Evolutionary conservation across 2,113 vertebrate genomes (phyloP).

Genomic region (Patagioenas fasciata): DNA sequence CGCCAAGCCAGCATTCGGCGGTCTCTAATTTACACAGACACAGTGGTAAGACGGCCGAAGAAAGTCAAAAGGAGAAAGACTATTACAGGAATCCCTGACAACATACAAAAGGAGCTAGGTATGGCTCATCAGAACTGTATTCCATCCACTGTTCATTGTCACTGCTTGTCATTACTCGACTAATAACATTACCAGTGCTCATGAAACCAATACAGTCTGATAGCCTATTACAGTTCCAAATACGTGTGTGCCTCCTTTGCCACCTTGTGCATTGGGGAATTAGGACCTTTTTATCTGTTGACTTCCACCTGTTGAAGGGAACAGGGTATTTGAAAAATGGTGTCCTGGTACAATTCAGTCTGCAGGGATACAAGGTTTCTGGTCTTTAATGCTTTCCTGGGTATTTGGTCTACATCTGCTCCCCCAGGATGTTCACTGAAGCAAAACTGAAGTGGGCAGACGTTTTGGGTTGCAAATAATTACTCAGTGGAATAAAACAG

Average conservation of each 20-base stretch:
- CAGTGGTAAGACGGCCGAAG: conserved; percentile 96
- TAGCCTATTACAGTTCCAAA: conserved; percentile 66
- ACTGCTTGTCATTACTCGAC: conserved; percentile 62
- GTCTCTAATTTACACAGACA: conserved; percentile 98
- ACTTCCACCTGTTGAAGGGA: conserved; percentile 24
- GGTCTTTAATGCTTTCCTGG: not conserved
- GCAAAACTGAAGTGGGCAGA: not conserved
- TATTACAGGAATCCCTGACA: conserved; percentile 98
- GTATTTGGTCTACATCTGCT: not conserved
- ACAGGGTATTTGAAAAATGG: not conserved
- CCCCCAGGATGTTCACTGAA: not conserved
- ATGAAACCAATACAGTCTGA: conserved; percentile 75
- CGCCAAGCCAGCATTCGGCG: conserved; percentile 97
- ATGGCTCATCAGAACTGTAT: conserved; percentile 88
- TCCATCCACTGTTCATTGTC: conserved; percentile 67
- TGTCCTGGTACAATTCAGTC: not conserved
- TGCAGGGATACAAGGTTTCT: not conserved
- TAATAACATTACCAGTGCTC: conserved; percentile 68
- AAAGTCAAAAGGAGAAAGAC: conserved; percentile 99
- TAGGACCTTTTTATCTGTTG: not conserved
- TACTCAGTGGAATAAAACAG: not conserved
- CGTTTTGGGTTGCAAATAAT: not conserved
- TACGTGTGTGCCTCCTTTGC: not conserved
- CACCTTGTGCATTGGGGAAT: not conserved
- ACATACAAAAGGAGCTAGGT: conserved; percentile 98